Conservation (phyloP, 2,888 invertebrate genomes). For the Asteroscopus sphinx region DNA sequence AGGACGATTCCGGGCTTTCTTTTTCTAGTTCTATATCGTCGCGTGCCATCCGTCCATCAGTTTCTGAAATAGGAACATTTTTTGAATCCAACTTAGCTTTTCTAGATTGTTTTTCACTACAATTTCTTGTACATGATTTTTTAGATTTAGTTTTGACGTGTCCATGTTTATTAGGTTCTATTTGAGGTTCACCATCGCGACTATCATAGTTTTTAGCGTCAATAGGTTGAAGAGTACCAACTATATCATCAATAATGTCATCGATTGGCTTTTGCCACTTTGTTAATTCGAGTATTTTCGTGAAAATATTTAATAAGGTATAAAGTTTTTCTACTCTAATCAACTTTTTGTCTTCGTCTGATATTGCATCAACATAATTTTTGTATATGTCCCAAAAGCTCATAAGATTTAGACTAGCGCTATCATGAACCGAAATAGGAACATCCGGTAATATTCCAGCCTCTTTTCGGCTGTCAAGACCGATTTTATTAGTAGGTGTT, state of each 20-base stretch:
- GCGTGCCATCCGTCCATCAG: not conserved
- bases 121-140: conserved; percentile 16
- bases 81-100: conserved; percentile 17
- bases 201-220: not conserved
- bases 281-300: conserved; percentile 13
- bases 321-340: conserved; percentile 10
- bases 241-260: conserved; percentile 18
- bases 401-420: conserved; percentile 5
- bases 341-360: not conserved
- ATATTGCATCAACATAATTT: not conserved
- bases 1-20: not conserved
- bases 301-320: conserved; percentile 23
- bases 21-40: not conserved
- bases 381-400: conserved; percentile 27
- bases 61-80: conserved; percentile 24
- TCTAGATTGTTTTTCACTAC: not conserved
- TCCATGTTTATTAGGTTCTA: not conserved
- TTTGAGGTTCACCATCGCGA: not conserved
- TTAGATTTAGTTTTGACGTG: not conserved
- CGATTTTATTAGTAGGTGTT: not conserved
- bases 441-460: not conserved
- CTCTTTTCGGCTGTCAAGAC: not conserved
- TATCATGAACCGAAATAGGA: not conserved
- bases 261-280: conserved; percentile 7
- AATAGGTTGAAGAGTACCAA: conserved; percentile 16